Conservation (phyloP, 2,797 vertebrate species). For the Euthynnus affinis region DNA sequence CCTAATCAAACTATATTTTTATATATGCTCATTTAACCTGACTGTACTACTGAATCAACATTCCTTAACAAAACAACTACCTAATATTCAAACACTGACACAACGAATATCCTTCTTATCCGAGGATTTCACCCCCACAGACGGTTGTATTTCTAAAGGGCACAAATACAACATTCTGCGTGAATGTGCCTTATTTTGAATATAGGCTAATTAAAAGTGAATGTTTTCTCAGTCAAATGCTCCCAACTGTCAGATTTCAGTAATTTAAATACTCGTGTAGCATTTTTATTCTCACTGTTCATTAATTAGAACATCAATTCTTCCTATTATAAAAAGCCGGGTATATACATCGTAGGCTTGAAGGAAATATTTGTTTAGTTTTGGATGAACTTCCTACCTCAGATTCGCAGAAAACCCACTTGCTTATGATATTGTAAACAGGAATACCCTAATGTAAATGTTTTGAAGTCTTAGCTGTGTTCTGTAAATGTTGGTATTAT, state of each 20-base stretch:
- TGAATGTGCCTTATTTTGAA: constrained; percentile 59
- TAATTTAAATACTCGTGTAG: not conserved
- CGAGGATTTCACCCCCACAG: not conserved
- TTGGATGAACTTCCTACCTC: constrained; percentile 63
- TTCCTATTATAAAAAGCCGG: too few species aligned
- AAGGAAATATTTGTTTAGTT: constrained; percentile 23
- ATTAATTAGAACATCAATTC: not conserved
- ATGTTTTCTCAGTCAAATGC: constrained; percentile 21
- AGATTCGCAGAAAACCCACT: constrained; percentile 26
- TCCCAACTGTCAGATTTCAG: constrained; percentile 16
- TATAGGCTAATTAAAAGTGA: constrained; percentile 1
- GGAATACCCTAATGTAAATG: constrained; percentile 15
- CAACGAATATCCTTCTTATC: not conserved
- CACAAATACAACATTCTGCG: constrained; percentile 29
- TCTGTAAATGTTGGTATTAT: constrained; percentile 4
- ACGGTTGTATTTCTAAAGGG: constrained; percentile 24
- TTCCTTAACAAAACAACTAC: constrained; percentile 66
- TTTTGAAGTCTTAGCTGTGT: constrained; percentile 5
- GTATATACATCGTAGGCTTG: not conserved
- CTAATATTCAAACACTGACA: constrained; percentile 40
- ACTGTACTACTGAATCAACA: constrained; percentile 56
- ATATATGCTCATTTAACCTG: constrained; percentile 12
- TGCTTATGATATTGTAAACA: constrained; percentile 33
- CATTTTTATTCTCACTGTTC: not conserved
- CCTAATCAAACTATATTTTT: constrained; percentile 52